A percentile compares a stretch with the other conserved stretches of the same genome.
Conservation (phyloP, 2,797 vertebrate species). For the Acanthopagrus latus region DNA sequence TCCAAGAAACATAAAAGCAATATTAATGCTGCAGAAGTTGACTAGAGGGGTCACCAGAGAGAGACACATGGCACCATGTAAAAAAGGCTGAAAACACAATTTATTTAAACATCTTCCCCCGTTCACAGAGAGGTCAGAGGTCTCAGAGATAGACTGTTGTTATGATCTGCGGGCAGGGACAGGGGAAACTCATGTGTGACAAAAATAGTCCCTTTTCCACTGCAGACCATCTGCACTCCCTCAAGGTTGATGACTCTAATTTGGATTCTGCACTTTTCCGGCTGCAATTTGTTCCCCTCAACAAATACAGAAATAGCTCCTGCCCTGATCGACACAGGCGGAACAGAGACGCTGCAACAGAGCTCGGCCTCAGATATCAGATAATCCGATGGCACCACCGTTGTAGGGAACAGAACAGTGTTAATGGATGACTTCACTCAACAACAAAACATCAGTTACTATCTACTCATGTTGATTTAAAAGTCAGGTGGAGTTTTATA, state of each 20-base stretch:
- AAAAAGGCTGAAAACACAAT: background rate
- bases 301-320: background rate
- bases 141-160: background rate
- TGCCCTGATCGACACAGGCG: background rate
- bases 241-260: background rate
- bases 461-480: too few species aligned
- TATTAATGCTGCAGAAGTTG: too few species aligned
- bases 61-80: too few species aligned
- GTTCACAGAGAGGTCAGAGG: background rate
- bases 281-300: background rate
- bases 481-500: too few species aligned
- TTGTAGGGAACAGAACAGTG: background rate
- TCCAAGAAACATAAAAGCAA: background rate
- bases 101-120: background rate
- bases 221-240: background rate
- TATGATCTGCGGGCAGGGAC: background rate
- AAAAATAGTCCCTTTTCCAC: conserved; percentile 13
- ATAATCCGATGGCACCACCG: background rate
- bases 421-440: too few species aligned
- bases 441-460: too few species aligned
- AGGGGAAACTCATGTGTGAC: background rate
- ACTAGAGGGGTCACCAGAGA: background rate
- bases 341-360: background rate
- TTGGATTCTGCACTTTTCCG: background rate
- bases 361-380: background rate